phyloP scores from a whole-genome alignment of 2,797 vertebrate genomes.

The Oreonectes daqikongensis region DNA sequence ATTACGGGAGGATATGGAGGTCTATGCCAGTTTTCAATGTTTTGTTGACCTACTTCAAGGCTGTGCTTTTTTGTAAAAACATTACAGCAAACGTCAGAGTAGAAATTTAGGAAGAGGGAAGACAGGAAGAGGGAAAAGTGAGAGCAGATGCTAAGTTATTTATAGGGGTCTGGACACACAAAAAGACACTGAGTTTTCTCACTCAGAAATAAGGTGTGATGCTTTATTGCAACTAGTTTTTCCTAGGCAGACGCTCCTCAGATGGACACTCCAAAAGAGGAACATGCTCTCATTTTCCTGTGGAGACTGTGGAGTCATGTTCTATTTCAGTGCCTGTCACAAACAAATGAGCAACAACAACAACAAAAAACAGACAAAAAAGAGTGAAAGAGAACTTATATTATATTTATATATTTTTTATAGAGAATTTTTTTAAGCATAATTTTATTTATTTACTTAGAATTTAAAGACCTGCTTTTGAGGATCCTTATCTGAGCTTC shows the following conservation, averaged over 20 bases:
- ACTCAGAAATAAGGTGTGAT: constrained; percentile 16
- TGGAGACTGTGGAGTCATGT: constrained; percentile 40
- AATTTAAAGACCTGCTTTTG: background rate
- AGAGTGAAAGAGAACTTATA: too few relatives aligned
- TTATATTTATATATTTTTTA: too few relatives aligned
- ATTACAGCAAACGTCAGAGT: background rate
- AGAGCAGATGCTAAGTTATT: constrained; percentile 10
- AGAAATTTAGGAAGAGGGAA: constrained; percentile 20
- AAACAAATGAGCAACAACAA: constrained; percentile 37
- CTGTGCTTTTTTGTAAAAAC: background rate
- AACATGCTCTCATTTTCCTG: constrained; percentile 45
- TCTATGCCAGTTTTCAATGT: background rate
- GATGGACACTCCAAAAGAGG: constrained; percentile 16
- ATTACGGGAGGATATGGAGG: background rate
- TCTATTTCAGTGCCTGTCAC: constrained; percentile 40
- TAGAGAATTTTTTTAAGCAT: too few relatives aligned
- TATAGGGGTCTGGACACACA: background rate
- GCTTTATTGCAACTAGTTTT: constrained; percentile 11
- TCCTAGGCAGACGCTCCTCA: constrained; percentile 29
- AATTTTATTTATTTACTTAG: too few relatives aligned
- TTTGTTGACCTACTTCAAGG: constrained; percentile 21
- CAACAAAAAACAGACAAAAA: background rate
- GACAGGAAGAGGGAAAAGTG: constrained; percentile 6
- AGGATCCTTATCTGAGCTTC: background rate
- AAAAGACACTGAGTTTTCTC: constrained; percentile 1